phyloP scores from a whole-genome alignment of 30 jellyfish, hydroid and myxozoan genomes.

The Calvadosia cruxmelitensis region DNA sequence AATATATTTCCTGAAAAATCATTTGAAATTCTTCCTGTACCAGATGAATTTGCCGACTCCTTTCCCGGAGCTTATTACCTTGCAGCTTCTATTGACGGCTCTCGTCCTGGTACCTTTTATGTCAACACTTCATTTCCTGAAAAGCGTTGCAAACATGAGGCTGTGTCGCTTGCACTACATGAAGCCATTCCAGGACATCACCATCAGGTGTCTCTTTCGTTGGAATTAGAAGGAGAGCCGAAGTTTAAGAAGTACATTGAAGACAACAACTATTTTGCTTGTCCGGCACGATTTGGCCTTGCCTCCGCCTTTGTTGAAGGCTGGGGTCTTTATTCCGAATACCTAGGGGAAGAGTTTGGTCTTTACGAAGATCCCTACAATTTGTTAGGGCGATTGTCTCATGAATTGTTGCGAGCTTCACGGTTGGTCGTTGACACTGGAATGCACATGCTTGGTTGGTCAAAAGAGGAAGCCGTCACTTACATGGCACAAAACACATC shows the following conservation, averaged over 20 bases:
- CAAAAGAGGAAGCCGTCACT: constrained; percentile 53
- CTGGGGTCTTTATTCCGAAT: constrained; percentile 91
- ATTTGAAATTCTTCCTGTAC: constrained; percentile 46
- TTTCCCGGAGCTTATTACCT: constrained; percentile 88
- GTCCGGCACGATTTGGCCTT: constrained; percentile 82
- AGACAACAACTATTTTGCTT: constrained; percentile 51
- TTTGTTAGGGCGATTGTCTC: constrained; percentile 71
- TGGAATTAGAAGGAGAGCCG: constrained; percentile 41
- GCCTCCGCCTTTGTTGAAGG: constrained; percentile 80
- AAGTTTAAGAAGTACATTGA: constrained; percentile 64
- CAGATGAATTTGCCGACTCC: constrained; percentile 64
- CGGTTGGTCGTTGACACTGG: constrained; percentile 94
- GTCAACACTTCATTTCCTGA: constrained; percentile 59
- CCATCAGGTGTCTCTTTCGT: constrained; percentile 46
- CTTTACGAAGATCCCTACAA: constrained; percentile 58
- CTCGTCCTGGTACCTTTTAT: constrained; percentile 83
- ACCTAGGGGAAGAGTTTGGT: constrained; percentile 78
- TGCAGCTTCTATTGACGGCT: constrained; percentile 65
- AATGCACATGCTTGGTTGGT: constrained; percentile 80
- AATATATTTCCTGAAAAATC: constrained; percentile 25
- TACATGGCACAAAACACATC: constrained; percentile 66
- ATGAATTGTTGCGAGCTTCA: constrained; percentile 85
- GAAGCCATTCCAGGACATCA: constrained; percentile 97
- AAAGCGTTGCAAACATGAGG: constrained; percentile 43
- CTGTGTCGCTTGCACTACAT: constrained; percentile 72